Evolutionary conservation across 2,888 invertebrate species (phyloP), one percentile per base, ranked within the genome.

Genomic region (Aspidiotus destructor): DNA sequence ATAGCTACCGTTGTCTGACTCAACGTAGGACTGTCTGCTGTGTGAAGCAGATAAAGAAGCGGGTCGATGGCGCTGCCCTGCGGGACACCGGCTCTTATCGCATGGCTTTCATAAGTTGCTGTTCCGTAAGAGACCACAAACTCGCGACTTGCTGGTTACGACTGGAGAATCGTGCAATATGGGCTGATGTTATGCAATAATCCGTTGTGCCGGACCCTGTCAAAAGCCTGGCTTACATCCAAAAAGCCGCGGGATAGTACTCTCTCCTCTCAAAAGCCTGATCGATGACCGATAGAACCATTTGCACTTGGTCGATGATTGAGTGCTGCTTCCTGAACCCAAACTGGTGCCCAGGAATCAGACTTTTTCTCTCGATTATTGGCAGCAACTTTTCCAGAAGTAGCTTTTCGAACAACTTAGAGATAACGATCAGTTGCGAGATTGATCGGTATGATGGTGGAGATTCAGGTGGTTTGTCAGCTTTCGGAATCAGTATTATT

Each of bases 371-470:
- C 8, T 55, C 55, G n/a, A n/a, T 16, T 13, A 55, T 11, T 8
- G n/a, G n/a, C 55, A 55, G 16, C 55, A 55, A n/a, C 55, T 15
- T 55, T 11, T 11, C 9, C 8, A 15, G 55, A 13, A 55, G n/a
- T 13, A 55, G 55, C 55, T 55, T 55, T 55, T 55, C 55, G 55
- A 15, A 55, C n/a, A 55, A 8, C 16, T 55, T 55, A 15, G 55
- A 55, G 8, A 55, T 11, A 15, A 16, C 15, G 15, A 10, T 11
- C n/a, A 55, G 55, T n/a, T 13, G 55, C 55, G 55, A 55, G n/a
- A 55, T 55, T 16, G 10, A 15, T 16, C 55, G 8, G 15, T n/a
- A 55, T 55, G 55, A 55, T n/a, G 15, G n/a, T n/a, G 55, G 55
- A 55, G 55, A 15, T 55, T 55, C n/a, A 8, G 15, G 16, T 55